Base-by-base conservation (phyloP, 1,140 invertebrate species). In the Phymastichus coffea region DNA sequence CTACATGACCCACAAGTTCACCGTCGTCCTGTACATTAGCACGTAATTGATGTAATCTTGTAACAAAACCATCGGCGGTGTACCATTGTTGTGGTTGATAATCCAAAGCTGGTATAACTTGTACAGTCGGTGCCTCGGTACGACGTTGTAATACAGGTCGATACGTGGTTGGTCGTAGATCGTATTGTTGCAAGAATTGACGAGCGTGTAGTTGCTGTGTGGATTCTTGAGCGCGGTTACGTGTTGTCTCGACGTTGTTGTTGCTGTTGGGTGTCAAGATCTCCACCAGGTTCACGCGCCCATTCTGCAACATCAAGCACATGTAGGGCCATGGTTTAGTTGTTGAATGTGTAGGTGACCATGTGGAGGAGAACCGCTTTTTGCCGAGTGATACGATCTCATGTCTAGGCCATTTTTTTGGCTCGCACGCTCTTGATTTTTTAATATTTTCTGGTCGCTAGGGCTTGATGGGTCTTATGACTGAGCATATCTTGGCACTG, bases 81-180 rank as follows among this genome's bases (percentile, higher is more conserved):
- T n/a, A n/a, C n/a, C 41, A 2, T 56, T 69, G 69, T 38, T 68
- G 70, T 63, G 72, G 63, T 33, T 68, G 63, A 67, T 75, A 74
- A 52, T 78, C 73, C 44, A 76, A 48, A 22, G 75, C 66, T n/a
- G 68, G 72, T n/a, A 77, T 61, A 23, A 72, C 67, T 58, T 76
- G 73, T 46, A 77, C 67, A 17, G 35, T 30, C 3, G 10, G 4
- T 17, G 8, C 49, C 35, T 70, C 69, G 66, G 73, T 71, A 26
- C 71, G 70, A 17, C 66, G 71, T 43, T 69, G 71, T 9, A 69
- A 46, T 14, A 48, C 48, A 22, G 76, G 74, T 20, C 76, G 75
- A 63, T 78, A 78, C 6, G 76, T 77, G 8, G 75, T 78, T 43
- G 77, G 71, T 56, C 69, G 75, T 38, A 77, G 75, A 40, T 73